These are phyloP conservation scores for Chunga burmeisteri DNA, from an alignment of 2,113 vertebrate species.

Conservation along the genomic window DNA sequence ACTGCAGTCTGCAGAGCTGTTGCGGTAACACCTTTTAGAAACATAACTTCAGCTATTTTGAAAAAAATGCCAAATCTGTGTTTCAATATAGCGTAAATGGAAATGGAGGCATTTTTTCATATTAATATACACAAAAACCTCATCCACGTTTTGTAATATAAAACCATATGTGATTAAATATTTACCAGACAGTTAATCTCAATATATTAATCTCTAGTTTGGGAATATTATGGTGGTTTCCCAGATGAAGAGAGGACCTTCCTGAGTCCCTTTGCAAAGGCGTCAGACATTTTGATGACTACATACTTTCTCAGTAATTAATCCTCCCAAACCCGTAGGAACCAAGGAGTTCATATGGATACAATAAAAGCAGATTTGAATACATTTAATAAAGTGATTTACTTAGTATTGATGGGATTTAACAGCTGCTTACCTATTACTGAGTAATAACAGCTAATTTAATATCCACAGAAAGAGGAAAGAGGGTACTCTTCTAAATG, in stretches of 20 bases:
- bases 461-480: conserved; percentile 43
- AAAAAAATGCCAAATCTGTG: background rate
- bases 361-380: conserved; percentile 26
- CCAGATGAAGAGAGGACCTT: background rate
- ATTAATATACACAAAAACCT: background rate
- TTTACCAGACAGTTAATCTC: conserved; percentile 3
- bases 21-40: background rate
- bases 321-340: conserved; percentile 28
- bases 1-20: background rate
- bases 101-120: background rate
- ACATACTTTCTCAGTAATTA: background rate
- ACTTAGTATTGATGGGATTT: conserved; percentile 55
- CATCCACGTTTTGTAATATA: background rate
- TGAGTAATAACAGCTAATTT: conserved; percentile 58
- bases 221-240: conserved; percentile 26
- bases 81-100: background rate
- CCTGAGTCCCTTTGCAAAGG: background rate
- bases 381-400: conserved; percentile 52
- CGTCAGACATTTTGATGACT: background rate
- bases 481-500: conserved; percentile 23
- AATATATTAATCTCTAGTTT: background rate
- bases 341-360: conserved; percentile 3
- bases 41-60: background rate
- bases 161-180: background rate
- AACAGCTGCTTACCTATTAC: conserved; percentile 51